Percentiles rank a stretch among this genome's conserved stretches.
These are phyloP conservation scores for Cassiopea xamachana DNA, from an alignment of 30 jellyfish, hydroid and myxozoan genomes.

Conservation along the genomic window DNA sequence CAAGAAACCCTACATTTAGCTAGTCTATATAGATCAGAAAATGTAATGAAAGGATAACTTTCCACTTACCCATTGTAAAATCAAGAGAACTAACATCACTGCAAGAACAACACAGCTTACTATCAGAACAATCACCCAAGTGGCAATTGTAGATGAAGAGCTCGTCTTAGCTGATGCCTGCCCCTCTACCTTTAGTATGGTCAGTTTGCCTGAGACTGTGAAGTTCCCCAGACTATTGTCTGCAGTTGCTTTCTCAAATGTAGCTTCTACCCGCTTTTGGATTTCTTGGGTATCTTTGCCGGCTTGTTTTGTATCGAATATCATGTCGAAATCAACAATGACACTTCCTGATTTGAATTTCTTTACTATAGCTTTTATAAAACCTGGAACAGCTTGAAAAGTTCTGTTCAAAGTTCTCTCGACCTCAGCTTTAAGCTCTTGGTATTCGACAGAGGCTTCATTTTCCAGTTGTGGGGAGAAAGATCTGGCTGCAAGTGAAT, in stretches of 20 bases:
- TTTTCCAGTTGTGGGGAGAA: neutral
- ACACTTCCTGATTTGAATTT: slow-evolving; percentile 39
- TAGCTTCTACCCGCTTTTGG: slow-evolving; percentile 1
- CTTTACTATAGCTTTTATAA: slow-evolving; percentile 50
- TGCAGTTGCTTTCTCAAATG: slow-evolving; percentile 24
- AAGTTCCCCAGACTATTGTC: slow-evolving; percentile 21
- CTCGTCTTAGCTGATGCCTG: neutral
- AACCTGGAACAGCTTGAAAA: slow-evolving; percentile 52
- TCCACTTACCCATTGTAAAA: slow-evolving; percentile 46
- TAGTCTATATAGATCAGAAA: too few species aligned
- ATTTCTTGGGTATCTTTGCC: slow-evolving; percentile 30
- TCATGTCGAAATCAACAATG: slow-evolving; percentile 30
- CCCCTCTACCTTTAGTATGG: neutral
- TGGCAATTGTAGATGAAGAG: slow-evolving; percentile 13
- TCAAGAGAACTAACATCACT: neutral
- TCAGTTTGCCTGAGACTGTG: slow-evolving; percentile 24
- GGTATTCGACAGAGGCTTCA: slow-evolving; percentile 6
- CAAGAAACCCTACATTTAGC: too few species aligned
- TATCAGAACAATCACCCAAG: slow-evolving; percentile 61
- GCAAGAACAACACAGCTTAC: slow-evolving; percentile 15
- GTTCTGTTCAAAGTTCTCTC: slow-evolving; percentile 39
- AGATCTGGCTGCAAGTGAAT: neutral
- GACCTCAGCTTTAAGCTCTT: slow-evolving; percentile 10
- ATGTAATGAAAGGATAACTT: too few species aligned
- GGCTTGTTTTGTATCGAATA: slow-evolving; percentile 50